A percentile compares a stretch with the other conserved stretches of the same genome.
Evolutionary conservation across 2,113 vertebrate genomes (phyloP).

Genomic region (Cathartes aura): DNA sequence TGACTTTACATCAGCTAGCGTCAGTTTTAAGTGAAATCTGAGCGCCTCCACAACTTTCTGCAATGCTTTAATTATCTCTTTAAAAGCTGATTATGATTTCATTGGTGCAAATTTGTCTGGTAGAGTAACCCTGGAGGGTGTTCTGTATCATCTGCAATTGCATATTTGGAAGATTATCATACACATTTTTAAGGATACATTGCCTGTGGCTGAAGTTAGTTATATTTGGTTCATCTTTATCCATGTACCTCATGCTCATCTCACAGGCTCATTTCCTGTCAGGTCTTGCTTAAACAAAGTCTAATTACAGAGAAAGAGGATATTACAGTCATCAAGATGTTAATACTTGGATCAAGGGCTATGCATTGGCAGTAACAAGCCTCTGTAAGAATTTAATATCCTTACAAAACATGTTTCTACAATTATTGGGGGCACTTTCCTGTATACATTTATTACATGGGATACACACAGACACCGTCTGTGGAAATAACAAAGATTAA

Average conservation of each 20-base stretch:
- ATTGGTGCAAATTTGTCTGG: neutral
- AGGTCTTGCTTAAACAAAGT: neutral
- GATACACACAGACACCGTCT: neutral
- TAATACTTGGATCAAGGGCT: neutral
- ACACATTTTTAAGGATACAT: neutral
- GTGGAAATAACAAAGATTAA: neutral
- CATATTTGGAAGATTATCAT: neutral
- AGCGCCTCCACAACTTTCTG: neutral
- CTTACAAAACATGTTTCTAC: neutral
- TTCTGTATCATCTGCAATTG: neutral
- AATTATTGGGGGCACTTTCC: neutral
- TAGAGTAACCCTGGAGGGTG: neutral
- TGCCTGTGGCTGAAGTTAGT: neutral
- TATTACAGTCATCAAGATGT: neutral
- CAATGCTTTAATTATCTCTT: neutral
- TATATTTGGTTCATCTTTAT: neutral
- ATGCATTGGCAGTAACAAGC: neutral
- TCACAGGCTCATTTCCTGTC: neutral
- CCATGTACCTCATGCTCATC: neutral
- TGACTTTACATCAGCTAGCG: neutral
- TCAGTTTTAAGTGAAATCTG: neutral
- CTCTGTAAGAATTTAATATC: neutral
- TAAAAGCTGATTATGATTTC: neutral
- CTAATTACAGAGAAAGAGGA: constrained; percentile 1
- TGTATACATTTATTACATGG: neutral